Conservation (phyloP, 2,888 invertebrate genomes). For the Proisotoma minuta region DNA sequence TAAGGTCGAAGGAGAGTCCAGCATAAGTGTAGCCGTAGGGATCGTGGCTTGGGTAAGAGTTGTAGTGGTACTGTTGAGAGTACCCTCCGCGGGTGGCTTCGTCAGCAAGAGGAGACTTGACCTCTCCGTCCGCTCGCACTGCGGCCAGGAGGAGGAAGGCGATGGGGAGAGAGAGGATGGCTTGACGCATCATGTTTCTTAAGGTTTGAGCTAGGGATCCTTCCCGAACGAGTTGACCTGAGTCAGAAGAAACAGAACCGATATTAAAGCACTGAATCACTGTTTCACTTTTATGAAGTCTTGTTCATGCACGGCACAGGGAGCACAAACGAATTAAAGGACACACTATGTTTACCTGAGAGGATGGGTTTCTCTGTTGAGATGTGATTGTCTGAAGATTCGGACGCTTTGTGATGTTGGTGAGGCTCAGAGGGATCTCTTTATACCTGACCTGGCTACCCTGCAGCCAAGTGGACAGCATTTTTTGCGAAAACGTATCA, state of each 20-base stretch:
- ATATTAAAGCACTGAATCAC: too few relatives aligned
- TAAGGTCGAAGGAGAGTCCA: conserved; percentile 47
- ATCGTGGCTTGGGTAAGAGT: conserved; percentile 46
- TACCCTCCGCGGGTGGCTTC: conserved; percentile 45
- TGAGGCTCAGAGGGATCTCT: conserved; percentile 47
- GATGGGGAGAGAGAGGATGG: conserved; percentile 45
- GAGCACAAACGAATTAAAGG: background rate
- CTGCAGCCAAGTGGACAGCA: conserved; percentile 40
- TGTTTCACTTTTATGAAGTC: too few relatives aligned
- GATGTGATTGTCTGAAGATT: conserved; percentile 46
- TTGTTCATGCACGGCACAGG: background rate
- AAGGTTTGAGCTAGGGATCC: conserved; percentile 9
- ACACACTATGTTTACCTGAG: conserved; percentile 39
- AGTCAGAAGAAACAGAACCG: too few relatives aligned
- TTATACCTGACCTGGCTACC: conserved; percentile 47
- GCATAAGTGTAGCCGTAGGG: conserved; percentile 48
- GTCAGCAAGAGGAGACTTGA: conserved; percentile 35
- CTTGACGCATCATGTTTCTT: conserved; percentile 45
- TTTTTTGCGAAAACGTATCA: conserved; percentile 33
- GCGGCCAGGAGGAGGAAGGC: conserved; percentile 47
- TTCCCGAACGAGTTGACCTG: conserved; percentile 7
- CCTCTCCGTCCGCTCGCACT: conserved; percentile 44
- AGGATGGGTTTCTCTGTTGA: conserved; percentile 48
- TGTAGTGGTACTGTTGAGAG: conserved; percentile 48
- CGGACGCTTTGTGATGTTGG: conserved; percentile 47